Evolutionary conservation across 2,888 invertebrate species (phyloP).

Genomic region (Reticulitermes lucifugus): DNA sequence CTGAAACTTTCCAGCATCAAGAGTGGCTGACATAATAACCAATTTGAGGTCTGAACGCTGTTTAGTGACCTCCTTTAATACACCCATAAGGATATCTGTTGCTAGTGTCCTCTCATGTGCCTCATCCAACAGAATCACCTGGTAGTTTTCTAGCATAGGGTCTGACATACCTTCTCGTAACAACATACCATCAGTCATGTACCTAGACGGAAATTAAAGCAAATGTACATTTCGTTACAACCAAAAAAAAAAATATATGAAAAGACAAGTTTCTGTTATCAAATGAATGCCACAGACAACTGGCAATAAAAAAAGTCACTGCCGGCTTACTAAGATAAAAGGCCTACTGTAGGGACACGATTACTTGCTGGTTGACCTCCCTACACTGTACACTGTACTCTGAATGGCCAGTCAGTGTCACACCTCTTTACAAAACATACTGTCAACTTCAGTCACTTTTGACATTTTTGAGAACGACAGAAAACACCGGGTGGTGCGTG

Average conservation of each 20-base stretch:
- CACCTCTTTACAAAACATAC: no score
- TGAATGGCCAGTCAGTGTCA: no score
- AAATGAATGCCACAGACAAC: no score
- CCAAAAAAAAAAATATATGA: neutral
- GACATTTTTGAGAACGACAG: no score
- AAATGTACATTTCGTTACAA: neutral
- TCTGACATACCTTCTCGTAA: slow-evolving; percentile 99
- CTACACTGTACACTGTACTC: no score
- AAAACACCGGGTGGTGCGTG: no score
- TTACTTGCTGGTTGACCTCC: no score
- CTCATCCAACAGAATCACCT: slow-evolving; percentile 96
- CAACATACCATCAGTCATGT: slow-evolving; percentile 99
- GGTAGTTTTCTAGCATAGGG: slow-evolving; percentile 96
- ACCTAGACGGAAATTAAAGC: slow-evolving; percentile 65
- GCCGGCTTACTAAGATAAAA: no score
- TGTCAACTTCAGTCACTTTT: no score
- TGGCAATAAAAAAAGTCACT: no score
- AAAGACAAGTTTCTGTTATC: neutral
- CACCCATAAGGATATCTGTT: slow-evolving; percentile 99
- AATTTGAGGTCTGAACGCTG: slow-evolving; percentile 94
- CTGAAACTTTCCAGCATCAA: slow-evolving; percentile 99
- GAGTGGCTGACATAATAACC: slow-evolving; percentile 98
- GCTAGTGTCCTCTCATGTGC: slow-evolving; percentile 99
- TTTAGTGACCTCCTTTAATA: slow-evolving; percentile 95
- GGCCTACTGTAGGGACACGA: no score